A percentile compares a stretch with the other conserved stretches of the same genome.
Evolutionary conservation across 2,797 vertebrate genomes (phyloP).

Genomic region (Anguilla anguilla): DNA sequence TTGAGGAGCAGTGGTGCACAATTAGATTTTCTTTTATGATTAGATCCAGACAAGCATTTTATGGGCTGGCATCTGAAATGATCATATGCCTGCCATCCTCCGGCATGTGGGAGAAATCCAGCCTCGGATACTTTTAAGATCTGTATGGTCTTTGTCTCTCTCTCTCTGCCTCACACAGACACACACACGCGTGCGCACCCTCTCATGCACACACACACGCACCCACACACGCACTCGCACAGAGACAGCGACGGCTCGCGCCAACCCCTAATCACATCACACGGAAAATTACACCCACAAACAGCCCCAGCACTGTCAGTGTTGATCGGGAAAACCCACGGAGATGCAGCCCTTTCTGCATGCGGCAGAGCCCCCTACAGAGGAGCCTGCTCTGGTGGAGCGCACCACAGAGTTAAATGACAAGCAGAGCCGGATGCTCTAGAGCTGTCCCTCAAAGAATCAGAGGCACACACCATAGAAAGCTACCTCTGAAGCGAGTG

Average conservation of each 20-base stretch:
- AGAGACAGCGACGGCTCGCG: neutral
- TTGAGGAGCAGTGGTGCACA: slow-evolving; percentile 1
- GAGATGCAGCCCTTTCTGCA: neutral
- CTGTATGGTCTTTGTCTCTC: neutral
- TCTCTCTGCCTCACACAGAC: neutral
- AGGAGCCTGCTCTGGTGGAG: neutral
- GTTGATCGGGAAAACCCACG: neutral
- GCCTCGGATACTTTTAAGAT: neutral
- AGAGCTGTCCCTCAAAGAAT: neutral
- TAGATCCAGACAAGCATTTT: slow-evolving; percentile 8
- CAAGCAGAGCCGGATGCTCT: neutral
- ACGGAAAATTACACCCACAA: slow-evolving; percentile 21
- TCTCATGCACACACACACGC: neutral
- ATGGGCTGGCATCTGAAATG: slow-evolving; percentile 7
- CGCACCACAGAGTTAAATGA: neutral
- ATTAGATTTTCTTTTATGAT: slow-evolving; percentile 21
- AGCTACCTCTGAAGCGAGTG: neutral
- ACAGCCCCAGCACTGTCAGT: slow-evolving; percentile 15
- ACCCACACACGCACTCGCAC: neutral
- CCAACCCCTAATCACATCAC: slow-evolving; percentile 17
- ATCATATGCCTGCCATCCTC: neutral
- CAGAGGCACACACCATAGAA: neutral
- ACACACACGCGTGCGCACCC: too few species aligned
- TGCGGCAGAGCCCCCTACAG: neutral
- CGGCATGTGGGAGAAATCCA: neutral